phyloP scores from a whole-genome alignment of 2,797 vertebrate species.

The Calcarius lapponicus region DNA sequence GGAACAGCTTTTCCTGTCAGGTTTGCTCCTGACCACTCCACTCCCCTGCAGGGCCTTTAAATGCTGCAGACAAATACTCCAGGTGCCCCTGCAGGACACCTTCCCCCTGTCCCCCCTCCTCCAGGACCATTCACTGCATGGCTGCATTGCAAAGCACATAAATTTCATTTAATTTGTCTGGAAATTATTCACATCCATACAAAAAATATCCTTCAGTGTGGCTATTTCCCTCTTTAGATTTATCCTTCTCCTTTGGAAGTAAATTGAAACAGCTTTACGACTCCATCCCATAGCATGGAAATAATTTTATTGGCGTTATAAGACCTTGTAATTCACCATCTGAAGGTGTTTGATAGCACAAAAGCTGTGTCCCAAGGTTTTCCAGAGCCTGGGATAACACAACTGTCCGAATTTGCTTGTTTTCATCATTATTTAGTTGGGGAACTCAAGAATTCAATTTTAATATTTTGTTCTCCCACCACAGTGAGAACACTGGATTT shows the following conservation, averaged over 20 bases:
- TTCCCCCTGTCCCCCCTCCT: not conserved
- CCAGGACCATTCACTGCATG: not conserved
- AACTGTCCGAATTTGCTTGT: not conserved
- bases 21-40: not conserved
- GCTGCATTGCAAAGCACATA: not conserved
- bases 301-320: not conserved
- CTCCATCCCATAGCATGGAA: not conserved
- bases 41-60: not conserved
- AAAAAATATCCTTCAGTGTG: not conserved
- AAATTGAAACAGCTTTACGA: slow-evolving; percentile 1
- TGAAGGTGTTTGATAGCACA: not conserved
- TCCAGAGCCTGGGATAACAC: not conserved
- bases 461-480: not conserved
- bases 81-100: not conserved
- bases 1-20: not conserved
- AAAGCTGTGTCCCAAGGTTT: not conserved
- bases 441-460: not conserved
- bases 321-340: not conserved
- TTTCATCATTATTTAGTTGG: not conserved
- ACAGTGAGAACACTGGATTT: not conserved
- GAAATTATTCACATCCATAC: not conserved
- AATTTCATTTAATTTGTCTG: not conserved
- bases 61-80: not conserved
- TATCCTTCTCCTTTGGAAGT: not conserved
- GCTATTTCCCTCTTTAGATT: not conserved